phyloP scores from a whole-genome alignment of 2,888 invertebrate species.

The Cylloceria caligata region DNA sequence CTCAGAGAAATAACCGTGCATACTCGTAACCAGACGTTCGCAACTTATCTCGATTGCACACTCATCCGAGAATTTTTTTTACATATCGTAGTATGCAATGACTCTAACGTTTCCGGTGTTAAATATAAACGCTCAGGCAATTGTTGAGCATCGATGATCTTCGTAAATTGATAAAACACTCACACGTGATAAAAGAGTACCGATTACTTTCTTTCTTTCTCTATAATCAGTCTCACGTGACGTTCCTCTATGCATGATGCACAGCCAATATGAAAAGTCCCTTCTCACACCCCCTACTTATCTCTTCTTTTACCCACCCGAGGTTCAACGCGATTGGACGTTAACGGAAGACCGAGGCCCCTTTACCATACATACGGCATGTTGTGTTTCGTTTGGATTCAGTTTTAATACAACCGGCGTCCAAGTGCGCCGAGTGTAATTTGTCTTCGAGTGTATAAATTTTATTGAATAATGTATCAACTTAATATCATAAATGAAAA shows the following conservation, averaged over 20 bases:
- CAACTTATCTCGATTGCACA: not conserved
- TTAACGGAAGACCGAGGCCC: constrained; percentile 47
- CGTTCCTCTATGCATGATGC: not conserved
- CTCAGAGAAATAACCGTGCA: not conserved
- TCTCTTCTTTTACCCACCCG: constrained; percentile 31
- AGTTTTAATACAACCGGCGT: constrained; percentile 64
- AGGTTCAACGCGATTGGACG: constrained; percentile 54
- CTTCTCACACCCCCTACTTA: constrained; percentile 62
- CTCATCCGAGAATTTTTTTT: not conserved
- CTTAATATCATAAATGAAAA: not conserved
- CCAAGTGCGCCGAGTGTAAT: constrained; percentile 39
- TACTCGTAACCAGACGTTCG: not conserved
- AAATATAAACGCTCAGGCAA: not conserved
- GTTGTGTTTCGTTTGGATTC: constrained; percentile 47
- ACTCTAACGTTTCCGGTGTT: not conserved
- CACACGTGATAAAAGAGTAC: constrained; percentile 3
- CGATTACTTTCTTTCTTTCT: constrained; percentile 13
- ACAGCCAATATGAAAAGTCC: constrained; percentile 61
- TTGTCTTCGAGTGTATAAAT: constrained; percentile 12
- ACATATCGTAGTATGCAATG: not conserved
- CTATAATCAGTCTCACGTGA: constrained; percentile 6
- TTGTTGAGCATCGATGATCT: not conserved
- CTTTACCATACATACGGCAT: constrained; percentile 38
- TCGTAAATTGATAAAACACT: constrained; percentile 20
- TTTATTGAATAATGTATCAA: constrained; percentile 7